Percentiles rank a stretch among this genome's conserved stretches.
Conservation (phyloP, 2,797 vertebrate species). For the Danio aesculapii region DNA sequence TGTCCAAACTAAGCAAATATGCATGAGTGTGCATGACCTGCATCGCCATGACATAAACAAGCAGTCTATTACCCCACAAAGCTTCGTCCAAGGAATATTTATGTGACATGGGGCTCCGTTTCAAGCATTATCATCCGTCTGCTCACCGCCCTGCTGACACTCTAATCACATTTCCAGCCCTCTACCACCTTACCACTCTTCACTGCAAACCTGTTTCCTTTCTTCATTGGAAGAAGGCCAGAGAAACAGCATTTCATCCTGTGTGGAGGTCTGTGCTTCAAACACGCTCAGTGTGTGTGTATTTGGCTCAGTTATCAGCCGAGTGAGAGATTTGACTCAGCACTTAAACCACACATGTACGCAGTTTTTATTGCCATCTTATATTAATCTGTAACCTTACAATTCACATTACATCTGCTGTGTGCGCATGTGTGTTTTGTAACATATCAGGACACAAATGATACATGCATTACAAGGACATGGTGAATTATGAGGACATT, state of each 20-base stretch:
- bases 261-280: slow-evolving; percentile 1
- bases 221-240: slow-evolving; percentile 34
- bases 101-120: slow-evolving; percentile 34
- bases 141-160: slow-evolving; percentile 6
- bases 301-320: background rate
- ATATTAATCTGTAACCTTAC: slow-evolving; percentile 3
- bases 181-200: slow-evolving; percentile 35
- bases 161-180: slow-evolving; percentile 50
- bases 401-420: slow-evolving; percentile 1
- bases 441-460: too few species aligned
- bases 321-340: slow-evolving; percentile 31
- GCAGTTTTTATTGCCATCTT: slow-evolving; percentile 1
- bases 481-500: too few species aligned
- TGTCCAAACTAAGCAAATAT: background rate
- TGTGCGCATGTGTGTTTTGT: background rate
- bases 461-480: too few species aligned
- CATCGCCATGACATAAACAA: background rate
- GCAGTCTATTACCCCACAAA: slow-evolving; percentile 25
- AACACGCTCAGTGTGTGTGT: background rate
- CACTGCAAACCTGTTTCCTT: slow-evolving; percentile 24
- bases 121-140: slow-evolving; percentile 23
- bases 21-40: slow-evolving; percentile 12
- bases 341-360: slow-evolving; percentile 9
- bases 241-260: slow-evolving; percentile 23
- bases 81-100: slow-evolving; percentile 51